Evolutionary conservation across 2,113 vertebrate species (phyloP).

Genomic region (Ochotona curzoniae): DNA sequence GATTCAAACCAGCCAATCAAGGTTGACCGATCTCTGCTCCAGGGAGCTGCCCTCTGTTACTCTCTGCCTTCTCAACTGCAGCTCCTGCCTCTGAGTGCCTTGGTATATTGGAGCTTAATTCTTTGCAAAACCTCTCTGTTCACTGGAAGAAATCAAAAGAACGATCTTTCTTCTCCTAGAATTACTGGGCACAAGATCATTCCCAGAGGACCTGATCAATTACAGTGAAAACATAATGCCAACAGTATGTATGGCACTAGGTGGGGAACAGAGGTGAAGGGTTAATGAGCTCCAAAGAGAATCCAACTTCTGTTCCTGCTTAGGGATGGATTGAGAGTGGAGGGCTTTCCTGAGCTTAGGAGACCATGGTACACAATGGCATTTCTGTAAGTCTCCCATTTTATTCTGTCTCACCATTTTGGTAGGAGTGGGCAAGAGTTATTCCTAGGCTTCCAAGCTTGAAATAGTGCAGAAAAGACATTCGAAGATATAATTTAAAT

Average conservation of each 20-base stretch:
- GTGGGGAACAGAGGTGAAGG: neutral
- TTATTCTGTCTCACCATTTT: slow-evolving; percentile 4
- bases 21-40: neutral
- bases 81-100: neutral
- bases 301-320: neutral
- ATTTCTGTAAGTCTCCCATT: slow-evolving; percentile 19
- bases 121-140: slow-evolving; percentile 24
- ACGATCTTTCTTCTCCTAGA: neutral
- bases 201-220: slow-evolving; percentile 1
- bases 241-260: neutral
- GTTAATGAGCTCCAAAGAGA: neutral
- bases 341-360: neutral
- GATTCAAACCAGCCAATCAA: neutral
- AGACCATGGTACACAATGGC: neutral
- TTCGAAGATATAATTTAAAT: slow-evolving; percentile 52
- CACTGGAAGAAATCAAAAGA: slow-evolving; percentile 19
- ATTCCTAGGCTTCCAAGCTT: neutral
- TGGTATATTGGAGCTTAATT: neutral
- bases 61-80: too few species aligned
- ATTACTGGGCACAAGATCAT: neutral
- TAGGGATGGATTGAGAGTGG: neutral
- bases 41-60: too few species aligned
- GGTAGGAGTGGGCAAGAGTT: neutral
- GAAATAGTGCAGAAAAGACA: slow-evolving; percentile 25
- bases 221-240: neutral